Base-by-base conservation (phyloP, 2,113 vertebrate species). In the Peromyscus polionotus region DNA sequence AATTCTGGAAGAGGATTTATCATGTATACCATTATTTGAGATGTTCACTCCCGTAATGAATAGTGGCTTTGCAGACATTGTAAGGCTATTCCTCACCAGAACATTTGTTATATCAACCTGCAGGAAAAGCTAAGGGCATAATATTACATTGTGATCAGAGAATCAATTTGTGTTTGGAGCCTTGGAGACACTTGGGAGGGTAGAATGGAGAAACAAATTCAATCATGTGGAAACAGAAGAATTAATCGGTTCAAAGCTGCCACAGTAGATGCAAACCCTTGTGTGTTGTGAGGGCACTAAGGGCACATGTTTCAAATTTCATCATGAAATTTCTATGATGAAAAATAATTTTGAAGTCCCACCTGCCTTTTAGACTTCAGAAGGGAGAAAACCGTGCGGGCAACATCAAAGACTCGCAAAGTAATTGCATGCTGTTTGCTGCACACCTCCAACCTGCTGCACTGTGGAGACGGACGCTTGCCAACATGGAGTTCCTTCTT, bases 1-100 rank as follows among this genome's bases (percentile, higher is more conserved):
- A 79, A 80, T 92, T 92, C 92, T 88, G 20, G 31, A 63, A 95
- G 85, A 54, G 31, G 85, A 94, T 97, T 96, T 94, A 63, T 96
- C 77, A 89, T 45, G 14, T 93, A 19, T 79, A 59, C 83, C 51
- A 80, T 70, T 70, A 81, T 90, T 91, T 95, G 88, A 93, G 88
- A 93, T 80, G 90, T 70, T 88, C 68, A 88, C 79, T 80, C 33
- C 17, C 84, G 10, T 75, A 94, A 93, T 89, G 59, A 97, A 93
- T 67, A 80, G 90, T 76, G 5, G 59, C 76, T 96, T 84, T 86
- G 20, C 33, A 85, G 90, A 90, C 7, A 1, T 42, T 31, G n/a
- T 61, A 33, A 95, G 94, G 87, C 3, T 59, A 65, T 96, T 96
- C 48, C 77, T 92, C 28, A 22, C 48, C 72, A 39, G 68, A 85